phyloP scores from a whole-genome alignment of 2,888 invertebrate species.

The Salticus scenicus region DNA sequence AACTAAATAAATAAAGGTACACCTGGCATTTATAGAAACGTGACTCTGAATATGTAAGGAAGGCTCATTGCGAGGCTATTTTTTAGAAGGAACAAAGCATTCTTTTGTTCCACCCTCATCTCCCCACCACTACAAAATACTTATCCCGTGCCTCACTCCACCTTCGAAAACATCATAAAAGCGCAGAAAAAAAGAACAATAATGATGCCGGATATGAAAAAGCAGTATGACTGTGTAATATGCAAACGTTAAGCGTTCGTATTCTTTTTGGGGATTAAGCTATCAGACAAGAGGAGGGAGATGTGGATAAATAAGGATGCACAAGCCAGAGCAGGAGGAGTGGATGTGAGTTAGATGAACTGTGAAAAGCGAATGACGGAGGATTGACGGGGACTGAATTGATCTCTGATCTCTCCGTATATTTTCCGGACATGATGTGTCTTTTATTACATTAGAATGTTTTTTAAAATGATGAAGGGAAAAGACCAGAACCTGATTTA shows the following conservation, averaged over 20 bases:
- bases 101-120: slow-evolving; percentile 3
- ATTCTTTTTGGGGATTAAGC: background rate
- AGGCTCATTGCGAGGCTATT: background rate
- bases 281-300: background rate
- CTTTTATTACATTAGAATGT: too few relatives aligned
- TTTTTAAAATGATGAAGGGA: too few relatives aligned
- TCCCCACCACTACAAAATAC: background rate
- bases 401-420: too few relatives aligned
- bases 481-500: too few relatives aligned
- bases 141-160: background rate
- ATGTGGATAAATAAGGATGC: background rate
- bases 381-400: background rate
- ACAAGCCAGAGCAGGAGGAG: too few relatives aligned
- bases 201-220: background rate
- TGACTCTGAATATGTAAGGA: background rate
- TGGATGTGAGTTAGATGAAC: background rate
- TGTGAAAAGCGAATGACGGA: background rate
- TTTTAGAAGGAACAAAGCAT: background rate
- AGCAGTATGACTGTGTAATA: background rate
- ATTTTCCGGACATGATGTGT: too few relatives aligned
- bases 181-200: background rate
- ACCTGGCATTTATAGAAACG: slow-evolving; percentile 5
- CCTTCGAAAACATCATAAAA: background rate
- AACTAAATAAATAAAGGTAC: background rate
- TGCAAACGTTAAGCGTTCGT: background rate